Conservation (phyloP, 2,888 invertebrate species). For the Phortica magna region DNA sequence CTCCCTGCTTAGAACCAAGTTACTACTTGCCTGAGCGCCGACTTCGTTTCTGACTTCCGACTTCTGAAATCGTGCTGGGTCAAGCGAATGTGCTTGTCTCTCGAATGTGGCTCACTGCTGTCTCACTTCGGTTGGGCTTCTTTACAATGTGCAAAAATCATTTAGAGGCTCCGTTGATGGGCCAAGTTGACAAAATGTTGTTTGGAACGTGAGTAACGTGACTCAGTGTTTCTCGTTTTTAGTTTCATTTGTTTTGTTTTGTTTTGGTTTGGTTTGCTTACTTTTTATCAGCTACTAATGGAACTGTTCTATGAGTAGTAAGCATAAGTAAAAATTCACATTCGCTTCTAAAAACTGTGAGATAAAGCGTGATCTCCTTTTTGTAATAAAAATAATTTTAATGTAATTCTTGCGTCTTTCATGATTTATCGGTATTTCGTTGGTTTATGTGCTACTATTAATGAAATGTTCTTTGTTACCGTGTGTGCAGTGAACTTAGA, state of each 20-base stretch:
- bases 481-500: neutral
- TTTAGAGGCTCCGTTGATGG: constrained; percentile 56
- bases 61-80: constrained; percentile 77
- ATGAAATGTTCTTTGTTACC: neutral
- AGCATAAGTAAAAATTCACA: neutral
- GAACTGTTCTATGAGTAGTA: constrained; percentile 13
- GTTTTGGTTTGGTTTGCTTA: constrained; percentile 24
- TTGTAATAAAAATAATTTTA: constrained; percentile 52
- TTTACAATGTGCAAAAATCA: constrained; percentile 77
- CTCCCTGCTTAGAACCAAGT: constrained; percentile 45
- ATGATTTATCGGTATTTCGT: constrained; percentile 16
- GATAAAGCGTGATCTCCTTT: constrained; percentile 29
- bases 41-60: constrained; percentile 47
- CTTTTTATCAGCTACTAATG: constrained; percentile 10
- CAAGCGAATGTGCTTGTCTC: constrained; percentile 60
- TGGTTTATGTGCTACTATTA: neutral
- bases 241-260: constrained; percentile 31
- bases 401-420: constrained; percentile 11
- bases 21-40: constrained; percentile 34
- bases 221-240: constrained; percentile 54
- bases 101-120: constrained; percentile 36
- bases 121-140: constrained; percentile 60
- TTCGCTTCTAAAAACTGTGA: constrained; percentile 13
- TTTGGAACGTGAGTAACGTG: constrained; percentile 76
- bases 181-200: constrained; percentile 76